A percentile compares a stretch with the other conserved stretches of the same genome.
Conservation (phyloP, 2,797 vertebrate genomes). For the Scleropages formosus region DNA sequence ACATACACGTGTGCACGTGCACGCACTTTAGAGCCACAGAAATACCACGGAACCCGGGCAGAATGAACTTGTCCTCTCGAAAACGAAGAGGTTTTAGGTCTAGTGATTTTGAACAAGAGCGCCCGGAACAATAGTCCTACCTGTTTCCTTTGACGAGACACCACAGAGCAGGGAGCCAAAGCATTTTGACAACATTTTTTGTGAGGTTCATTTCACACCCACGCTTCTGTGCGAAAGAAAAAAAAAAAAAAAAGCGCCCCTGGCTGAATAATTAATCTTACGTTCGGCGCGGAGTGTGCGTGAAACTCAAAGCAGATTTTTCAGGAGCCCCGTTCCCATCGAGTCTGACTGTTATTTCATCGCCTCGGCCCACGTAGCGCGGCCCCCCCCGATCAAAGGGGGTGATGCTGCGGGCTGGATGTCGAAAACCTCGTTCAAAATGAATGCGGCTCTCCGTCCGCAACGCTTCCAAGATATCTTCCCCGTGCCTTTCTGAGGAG, state of each 20-base stretch:
- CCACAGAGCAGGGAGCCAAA: slow-evolving; percentile 23
- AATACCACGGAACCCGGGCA: not conserved
- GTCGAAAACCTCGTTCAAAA: slow-evolving; percentile 5
- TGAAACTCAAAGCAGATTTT: slow-evolving; percentile 16
- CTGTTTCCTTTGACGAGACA: slow-evolving; percentile 13
- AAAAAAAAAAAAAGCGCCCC: slow-evolving; percentile 2
- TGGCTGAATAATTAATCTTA: slow-evolving; percentile 30
- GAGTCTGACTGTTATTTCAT: slow-evolving; percentile 24
- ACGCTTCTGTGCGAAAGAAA: slow-evolving; percentile 12
- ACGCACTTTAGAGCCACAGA: not conserved
- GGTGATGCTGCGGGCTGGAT: slow-evolving; percentile 8
- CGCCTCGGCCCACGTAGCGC: slow-evolving; percentile 14
- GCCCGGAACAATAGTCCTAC: not conserved
- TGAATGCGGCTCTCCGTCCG: slow-evolving; percentile 23
- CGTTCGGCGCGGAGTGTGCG: slow-evolving; percentile 41
- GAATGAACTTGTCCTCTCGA: slow-evolving; percentile 17
- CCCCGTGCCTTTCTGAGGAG: slow-evolving; percentile 13
- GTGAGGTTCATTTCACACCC: slow-evolving; percentile 21
- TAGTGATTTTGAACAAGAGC: slow-evolving; percentile 17
- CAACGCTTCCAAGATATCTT: not conserved
- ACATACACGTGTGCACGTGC: not conserved
- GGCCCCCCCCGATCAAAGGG: slow-evolving; percentile 11
- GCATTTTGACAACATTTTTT: slow-evolving; percentile 27
- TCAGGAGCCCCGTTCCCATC: slow-evolving; percentile 13
- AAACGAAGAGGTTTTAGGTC: slow-evolving; percentile 21